Base-by-base conservation (phyloP, 2,888 invertebrate genomes). In the Trachelus iudaicus region DNA sequence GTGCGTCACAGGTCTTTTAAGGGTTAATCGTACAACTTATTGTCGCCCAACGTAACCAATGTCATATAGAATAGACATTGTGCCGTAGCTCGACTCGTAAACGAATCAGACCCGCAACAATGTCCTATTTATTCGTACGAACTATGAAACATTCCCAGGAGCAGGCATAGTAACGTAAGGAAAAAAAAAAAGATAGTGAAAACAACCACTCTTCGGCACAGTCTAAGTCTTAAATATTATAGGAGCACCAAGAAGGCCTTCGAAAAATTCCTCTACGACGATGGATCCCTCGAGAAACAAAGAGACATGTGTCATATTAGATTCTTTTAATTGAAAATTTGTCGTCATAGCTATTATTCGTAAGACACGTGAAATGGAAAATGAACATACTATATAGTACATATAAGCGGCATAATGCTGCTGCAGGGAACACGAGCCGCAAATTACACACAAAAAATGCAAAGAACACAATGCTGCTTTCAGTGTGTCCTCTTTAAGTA, bases 381-480 rank as follows among this genome's bases (percentile, higher is more conserved):
- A 56, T 23, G 9, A 56, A 56, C 56, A 56, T 56, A 23, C 56
- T 56, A 23, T 23, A 56, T 56, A 23, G 56, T 56, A 56, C 23
- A 56, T 56, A 56, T 56, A 23, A 56, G 56, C 56, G 56, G 56
- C 23, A 23, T 2, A 56, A 23, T 56, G 23, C 23, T 56, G 56
- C 56, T 56, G 0, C 23, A 56, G 71, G 71, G 9, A 71, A 71
- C 71, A 71, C 71, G 71, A 37, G 75, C 71, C 71, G 75, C 75
- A 75, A 69, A 77, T 76, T 76, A 80, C 79, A 82, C 81, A 82
- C 79, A 79, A 83, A 81, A 83, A 82, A 88, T 88, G 90, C 90
- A 89, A 90, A 87, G 79, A 90, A 90, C 89, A 90, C 90, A 90
- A 88, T 15, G 90, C 90, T 90, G 91, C 91, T 91, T 91, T 91